These are phyloP conservation scores for Heterodera schachtii DNA, from an alignment of 1,140 invertebrate genomes.

Conservation along the genomic window DNA sequence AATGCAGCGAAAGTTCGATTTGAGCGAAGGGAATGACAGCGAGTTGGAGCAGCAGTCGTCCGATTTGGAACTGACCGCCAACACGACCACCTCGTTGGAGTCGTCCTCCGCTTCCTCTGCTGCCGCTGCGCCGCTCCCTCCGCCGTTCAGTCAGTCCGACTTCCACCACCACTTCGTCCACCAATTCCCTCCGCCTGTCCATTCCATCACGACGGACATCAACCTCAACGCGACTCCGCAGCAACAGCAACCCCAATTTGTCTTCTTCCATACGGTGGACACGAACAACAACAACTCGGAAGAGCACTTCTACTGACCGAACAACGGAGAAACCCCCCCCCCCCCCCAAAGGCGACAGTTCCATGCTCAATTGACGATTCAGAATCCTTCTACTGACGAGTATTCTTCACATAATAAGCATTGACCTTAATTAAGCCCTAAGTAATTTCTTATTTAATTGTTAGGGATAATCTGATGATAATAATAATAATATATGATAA, in stretches of 20 bases:
- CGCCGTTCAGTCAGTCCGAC: background rate
- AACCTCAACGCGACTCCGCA: background rate
- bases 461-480: too few species aligned
- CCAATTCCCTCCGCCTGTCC: background rate
- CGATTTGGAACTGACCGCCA: background rate
- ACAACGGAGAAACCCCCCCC: too few species aligned
- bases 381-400: background rate
- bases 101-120: background rate
- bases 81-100: background rate
- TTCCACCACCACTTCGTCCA: background rate
- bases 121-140: too few species aligned
- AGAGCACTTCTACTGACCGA: background rate
- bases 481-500: too few species aligned
- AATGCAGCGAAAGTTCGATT: background rate
- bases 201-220: background rate
- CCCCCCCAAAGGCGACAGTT: background rate
- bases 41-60: background rate
- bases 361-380: background rate
- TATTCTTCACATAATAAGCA: background rate
- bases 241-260: background rate
- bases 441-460: too few species aligned
- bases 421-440: too few species aligned
- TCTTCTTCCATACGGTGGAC: background rate
- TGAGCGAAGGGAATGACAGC: background rate
- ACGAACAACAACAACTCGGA: background rate